Evolutionary conservation across 2,888 invertebrate species (phyloP).

Genomic region (Philaethria dido): DNA sequence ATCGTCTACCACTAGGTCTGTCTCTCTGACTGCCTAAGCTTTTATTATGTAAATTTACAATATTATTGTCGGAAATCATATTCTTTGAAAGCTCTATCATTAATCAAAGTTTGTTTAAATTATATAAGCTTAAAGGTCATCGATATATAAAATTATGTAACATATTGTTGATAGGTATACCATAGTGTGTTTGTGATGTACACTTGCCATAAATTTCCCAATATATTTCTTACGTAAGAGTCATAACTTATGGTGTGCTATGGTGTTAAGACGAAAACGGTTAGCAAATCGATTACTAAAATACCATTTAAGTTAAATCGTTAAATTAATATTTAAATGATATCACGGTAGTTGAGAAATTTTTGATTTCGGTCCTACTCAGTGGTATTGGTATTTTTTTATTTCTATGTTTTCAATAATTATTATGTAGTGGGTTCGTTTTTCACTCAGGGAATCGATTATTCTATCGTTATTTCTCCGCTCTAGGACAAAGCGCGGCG

Average conservation of each 20-base stretch:
- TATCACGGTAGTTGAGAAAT: neutral
- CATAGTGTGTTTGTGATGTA: slow-evolving; percentile 10
- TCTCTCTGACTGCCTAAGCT: too few species aligned
- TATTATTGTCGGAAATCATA: slow-evolving; percentile 9
- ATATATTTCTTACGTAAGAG: slow-evolving; percentile 24
- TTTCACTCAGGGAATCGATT: neutral
- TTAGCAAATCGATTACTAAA: slow-evolving; percentile 21
- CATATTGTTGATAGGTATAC: slow-evolving; percentile 5
- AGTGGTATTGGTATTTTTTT: too few species aligned
- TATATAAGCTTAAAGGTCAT: slow-evolving; percentile 25
- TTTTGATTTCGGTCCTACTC: neutral
- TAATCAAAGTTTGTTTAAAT: slow-evolving; percentile 14
- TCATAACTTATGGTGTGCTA: slow-evolving; percentile 21
- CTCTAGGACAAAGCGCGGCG: too few species aligned
- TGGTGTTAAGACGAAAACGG: neutral
- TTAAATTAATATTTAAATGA: neutral
- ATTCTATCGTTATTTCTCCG: too few species aligned
- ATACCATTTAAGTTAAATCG: slow-evolving; percentile 3
- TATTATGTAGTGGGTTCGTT: too few species aligned
- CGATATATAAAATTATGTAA: slow-evolving; percentile 28
- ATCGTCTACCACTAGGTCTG: too few species aligned
- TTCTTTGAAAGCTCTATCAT: slow-evolving; percentile 1
- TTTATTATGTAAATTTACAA: too few species aligned
- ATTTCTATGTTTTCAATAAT: too few species aligned
- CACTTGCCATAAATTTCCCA: slow-evolving; percentile 28